These are phyloP conservation scores for Neodiprion fabricii DNA, from an alignment of 1,140 invertebrate genomes.

Conservation along the genomic window DNA sequence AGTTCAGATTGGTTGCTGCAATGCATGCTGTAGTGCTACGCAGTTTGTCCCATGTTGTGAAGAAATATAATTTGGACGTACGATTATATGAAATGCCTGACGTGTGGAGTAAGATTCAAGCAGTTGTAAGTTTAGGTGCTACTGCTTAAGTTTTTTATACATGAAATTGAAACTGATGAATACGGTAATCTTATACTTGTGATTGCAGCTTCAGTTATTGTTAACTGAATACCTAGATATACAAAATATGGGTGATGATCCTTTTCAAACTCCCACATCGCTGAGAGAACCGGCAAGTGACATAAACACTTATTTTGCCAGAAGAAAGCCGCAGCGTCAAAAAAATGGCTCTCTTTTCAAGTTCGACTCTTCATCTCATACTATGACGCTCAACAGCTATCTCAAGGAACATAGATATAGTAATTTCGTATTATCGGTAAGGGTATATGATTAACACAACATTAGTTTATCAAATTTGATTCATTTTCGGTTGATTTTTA, in stretches of 20 bases:
- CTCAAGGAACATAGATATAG: slow-evolving; percentile 66
- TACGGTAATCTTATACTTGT: slow-evolving; percentile 17
- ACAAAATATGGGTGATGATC: slow-evolving; percentile 69
- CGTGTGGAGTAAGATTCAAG: slow-evolving; percentile 89
- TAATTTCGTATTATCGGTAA: slow-evolving; percentile 41
- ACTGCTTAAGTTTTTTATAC: neutral
- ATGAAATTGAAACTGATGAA: neutral
- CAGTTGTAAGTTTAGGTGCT: slow-evolving; percentile 70
- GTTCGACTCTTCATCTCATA: slow-evolving; percentile 82
- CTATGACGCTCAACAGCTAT: slow-evolving; percentile 71
- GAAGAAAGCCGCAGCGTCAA: slow-evolving; percentile 70
- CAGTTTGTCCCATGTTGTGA: slow-evolving; percentile 66
- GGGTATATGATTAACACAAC: slow-evolving; percentile 22
- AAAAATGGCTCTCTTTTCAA: slow-evolving; percentile 73
- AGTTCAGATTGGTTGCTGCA: slow-evolving; percentile 76
- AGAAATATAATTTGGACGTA: slow-evolving; percentile 64
- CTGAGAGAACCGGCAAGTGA: slow-evolving; percentile 68
- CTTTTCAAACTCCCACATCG: slow-evolving; percentile 64
- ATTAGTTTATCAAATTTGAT: slow-evolving; percentile 9
- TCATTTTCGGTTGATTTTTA: slow-evolving; percentile 12
- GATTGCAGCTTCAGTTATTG: slow-evolving; percentile 75
- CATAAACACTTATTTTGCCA: slow-evolving; percentile 71
- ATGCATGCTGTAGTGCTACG: slow-evolving; percentile 72
- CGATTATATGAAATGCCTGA: slow-evolving; percentile 79
- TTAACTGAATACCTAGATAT: slow-evolving; percentile 86